Evolutionary conservation across 2,113 vertebrate genomes (phyloP).

Genomic region (Festucalex cinctus): DNA sequence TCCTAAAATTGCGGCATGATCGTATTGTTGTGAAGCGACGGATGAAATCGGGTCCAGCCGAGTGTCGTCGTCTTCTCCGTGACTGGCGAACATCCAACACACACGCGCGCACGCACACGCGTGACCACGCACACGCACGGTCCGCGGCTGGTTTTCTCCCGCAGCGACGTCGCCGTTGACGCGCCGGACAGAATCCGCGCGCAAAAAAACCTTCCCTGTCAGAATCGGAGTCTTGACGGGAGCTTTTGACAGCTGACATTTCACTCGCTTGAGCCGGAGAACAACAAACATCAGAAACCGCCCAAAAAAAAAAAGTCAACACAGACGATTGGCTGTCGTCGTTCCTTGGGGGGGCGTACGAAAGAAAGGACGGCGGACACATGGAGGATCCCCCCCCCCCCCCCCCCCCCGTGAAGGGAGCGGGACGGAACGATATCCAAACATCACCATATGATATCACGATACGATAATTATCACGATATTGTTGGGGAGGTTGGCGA

Average conservation of each 20-base stretch:
- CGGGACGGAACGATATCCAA: too few relatives aligned
- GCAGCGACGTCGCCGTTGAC: not conserved
- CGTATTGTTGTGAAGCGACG: not conserved
- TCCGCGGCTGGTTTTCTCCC: not conserved
- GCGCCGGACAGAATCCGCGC: not conserved
- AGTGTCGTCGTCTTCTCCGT: not conserved
- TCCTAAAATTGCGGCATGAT: not conserved
- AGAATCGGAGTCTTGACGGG: not conserved
- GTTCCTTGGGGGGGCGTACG: not conserved
- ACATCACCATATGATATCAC: too few relatives aligned
- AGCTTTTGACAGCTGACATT: slow-evolving; percentile 1
- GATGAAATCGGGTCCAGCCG: not conserved
- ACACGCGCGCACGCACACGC: not conserved
- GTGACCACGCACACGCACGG: not conserved
- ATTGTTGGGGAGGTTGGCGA: too few relatives aligned
- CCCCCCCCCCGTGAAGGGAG: too few relatives aligned
- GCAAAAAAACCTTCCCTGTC: not conserved
- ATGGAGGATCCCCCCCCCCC: too few relatives aligned
- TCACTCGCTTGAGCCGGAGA: not conserved
- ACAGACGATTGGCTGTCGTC: not conserved
- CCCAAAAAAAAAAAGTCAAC: not conserved
- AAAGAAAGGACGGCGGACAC: not conserved
- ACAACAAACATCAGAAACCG: not conserved
- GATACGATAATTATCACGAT: too few relatives aligned
- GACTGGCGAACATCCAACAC: not conserved